phyloP scores from a whole-genome alignment of 2,888 invertebrate genomes.

The Arctia plantaginis region DNA sequence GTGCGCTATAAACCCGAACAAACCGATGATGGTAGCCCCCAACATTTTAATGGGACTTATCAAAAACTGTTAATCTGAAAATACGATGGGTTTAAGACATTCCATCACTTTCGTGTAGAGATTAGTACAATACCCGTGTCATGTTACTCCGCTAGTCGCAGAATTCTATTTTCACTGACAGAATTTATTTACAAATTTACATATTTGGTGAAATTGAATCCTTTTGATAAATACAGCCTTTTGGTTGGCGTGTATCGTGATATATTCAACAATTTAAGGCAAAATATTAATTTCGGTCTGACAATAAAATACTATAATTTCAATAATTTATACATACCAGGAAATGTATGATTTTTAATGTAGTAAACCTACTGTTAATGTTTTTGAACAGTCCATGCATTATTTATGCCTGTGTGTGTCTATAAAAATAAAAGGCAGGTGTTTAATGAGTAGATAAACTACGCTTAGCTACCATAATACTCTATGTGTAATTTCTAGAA shows the following conservation, averaged over 20 bases:
- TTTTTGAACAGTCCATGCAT: not conserved
- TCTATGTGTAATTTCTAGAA: not conserved
- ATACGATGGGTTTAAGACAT: not conserved
- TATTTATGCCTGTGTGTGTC: too few species aligned
- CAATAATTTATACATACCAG: too few species aligned
- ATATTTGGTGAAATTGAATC: not conserved
- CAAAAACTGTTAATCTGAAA: conserved; percentile 11
- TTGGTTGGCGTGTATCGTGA: not conserved
- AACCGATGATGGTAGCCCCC: conserved; percentile 36
- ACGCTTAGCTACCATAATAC: too few species aligned
- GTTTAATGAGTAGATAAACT: not conserved
- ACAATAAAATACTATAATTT: not conserved
- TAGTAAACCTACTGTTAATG: not conserved
- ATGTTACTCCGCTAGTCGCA: not conserved
- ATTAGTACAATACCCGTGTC: not conserved
- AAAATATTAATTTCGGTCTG: not conserved
- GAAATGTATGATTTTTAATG: too few species aligned
- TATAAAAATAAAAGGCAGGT: too few species aligned
- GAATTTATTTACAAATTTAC: not conserved
- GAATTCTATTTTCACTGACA: not conserved
- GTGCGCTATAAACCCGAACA: conserved; percentile 30
- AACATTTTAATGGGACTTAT: conserved; percentile 14
- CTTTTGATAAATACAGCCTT: not conserved
- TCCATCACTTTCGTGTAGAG: not conserved
- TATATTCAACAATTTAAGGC: not conserved